Conservation (phyloP, 2,888 invertebrate species). For the Sarcophaga caerulescens region DNA sequence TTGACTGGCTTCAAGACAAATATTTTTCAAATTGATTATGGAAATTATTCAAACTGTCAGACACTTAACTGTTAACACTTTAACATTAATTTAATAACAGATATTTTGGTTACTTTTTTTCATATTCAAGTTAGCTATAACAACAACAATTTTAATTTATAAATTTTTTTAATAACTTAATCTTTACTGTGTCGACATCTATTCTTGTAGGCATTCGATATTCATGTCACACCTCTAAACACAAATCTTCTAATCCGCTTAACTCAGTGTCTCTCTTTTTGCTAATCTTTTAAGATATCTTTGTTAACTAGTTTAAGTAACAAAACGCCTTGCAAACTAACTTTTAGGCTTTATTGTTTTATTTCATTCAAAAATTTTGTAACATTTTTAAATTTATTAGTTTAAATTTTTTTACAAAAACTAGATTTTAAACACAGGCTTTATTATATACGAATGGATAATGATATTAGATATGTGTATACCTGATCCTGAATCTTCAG, state of each 20-base stretch:
- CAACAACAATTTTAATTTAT: no score
- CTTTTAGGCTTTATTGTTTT: background rate
- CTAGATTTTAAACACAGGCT: background rate
- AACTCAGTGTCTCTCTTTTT: background rate
- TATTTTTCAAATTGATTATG: slow-evolving; percentile 60
- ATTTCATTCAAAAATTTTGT: slow-evolving; percentile 4
- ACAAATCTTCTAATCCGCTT: slow-evolving; percentile 14
- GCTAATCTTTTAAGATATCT: background rate
- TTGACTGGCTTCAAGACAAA: slow-evolving; percentile 36
- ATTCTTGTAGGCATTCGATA: background rate
- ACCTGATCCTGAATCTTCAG: background rate
- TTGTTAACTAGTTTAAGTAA: slow-evolving; percentile 37
- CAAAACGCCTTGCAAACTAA: slow-evolving; percentile 26
- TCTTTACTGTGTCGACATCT: background rate
- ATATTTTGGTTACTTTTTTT: background rate
- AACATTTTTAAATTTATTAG: slow-evolving; percentile 8
- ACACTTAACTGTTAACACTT: slow-evolving; percentile 45
- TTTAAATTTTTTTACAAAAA: background rate
- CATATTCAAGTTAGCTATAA: background rate
- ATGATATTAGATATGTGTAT: no score
- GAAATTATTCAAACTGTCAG: slow-evolving; percentile 63
- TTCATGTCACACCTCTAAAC: slow-evolving; percentile 3
- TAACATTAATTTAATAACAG: slow-evolving; percentile 33
- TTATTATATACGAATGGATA: no score
- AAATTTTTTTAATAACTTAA: slow-evolving; percentile 55